phyloP scores from a whole-genome alignment of 2,888 invertebrate genomes.

The Poecilus cupreus region DNA sequence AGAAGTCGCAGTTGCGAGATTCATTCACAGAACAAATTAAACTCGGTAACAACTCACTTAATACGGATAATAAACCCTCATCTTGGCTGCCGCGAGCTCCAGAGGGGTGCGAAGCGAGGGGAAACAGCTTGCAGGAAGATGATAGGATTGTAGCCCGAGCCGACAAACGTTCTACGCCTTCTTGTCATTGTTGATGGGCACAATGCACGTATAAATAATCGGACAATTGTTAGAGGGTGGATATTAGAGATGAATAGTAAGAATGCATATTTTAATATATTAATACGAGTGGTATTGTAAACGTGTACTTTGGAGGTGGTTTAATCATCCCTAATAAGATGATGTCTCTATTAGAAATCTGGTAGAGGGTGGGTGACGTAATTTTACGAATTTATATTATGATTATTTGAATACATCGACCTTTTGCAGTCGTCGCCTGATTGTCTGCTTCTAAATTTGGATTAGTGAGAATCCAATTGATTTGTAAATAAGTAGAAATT shows the following conservation, averaged over 20 bases:
- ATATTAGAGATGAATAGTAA: background rate
- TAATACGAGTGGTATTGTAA: background rate
- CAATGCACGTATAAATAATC: slow-evolving; percentile 47
- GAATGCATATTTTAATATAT: background rate
- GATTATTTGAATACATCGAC: no score
- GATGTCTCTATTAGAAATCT: slow-evolving; percentile 16
- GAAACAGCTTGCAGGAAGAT: background rate
- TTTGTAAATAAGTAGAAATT: slow-evolving; percentile 19
- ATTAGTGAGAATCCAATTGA: background rate
- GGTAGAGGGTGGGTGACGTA: no score
- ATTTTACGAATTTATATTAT: no score
- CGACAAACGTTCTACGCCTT: slow-evolving; percentile 24
- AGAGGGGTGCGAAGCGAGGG: background rate
- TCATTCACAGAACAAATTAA: slow-evolving; percentile 50
- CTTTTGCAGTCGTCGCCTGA: no score
- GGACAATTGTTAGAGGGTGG: slow-evolving; percentile 32
- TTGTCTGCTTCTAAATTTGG: no score
- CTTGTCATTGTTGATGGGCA: slow-evolving; percentile 25
- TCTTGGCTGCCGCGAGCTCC: background rate
- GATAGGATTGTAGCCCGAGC: background rate
- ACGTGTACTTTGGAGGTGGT: background rate
- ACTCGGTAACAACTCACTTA: slow-evolving; percentile 54
- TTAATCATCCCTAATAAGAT: background rate
- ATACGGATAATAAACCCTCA: slow-evolving; percentile 46
- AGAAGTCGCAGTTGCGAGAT: background rate